Conservation (phyloP, 2,113 vertebrate species). For the Paramisgurnus dabryanus region DNA sequence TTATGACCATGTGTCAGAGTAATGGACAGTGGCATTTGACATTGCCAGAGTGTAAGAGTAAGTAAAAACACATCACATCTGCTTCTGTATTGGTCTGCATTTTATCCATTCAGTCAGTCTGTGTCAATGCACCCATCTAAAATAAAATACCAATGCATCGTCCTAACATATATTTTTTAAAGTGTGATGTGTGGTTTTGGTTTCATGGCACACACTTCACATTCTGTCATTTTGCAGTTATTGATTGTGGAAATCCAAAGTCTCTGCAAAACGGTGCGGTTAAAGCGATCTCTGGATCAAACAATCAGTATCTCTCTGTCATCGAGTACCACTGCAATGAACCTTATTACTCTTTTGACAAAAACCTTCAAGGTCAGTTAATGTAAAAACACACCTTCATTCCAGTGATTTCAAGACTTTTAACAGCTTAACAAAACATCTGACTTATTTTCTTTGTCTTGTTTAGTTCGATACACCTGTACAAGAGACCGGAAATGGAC, state of each 20-base stretch:
- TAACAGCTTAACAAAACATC: not conserved
- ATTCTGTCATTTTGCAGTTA: constrained; percentile 62
- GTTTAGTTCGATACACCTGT: constrained; percentile 64
- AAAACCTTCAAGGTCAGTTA: constrained; percentile 49
- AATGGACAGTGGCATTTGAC: constrained; percentile 69
- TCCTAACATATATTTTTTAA: too few relatives aligned
- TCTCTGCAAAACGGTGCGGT: constrained; percentile 65
- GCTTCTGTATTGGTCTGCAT: not conserved
- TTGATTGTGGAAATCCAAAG: constrained; percentile 71
- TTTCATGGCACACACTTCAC: not conserved
- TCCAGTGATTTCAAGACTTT: not conserved
- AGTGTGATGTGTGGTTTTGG: too few relatives aligned
- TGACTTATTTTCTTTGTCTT: not conserved
- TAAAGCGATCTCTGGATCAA: constrained; percentile 59
- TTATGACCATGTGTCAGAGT: constrained; percentile 66
- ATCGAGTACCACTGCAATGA: constrained; percentile 71
- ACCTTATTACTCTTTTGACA: constrained; percentile 64
- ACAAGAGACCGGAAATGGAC: constrained; percentile 66
- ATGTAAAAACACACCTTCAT: not conserved
- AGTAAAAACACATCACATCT: constrained; percentile 20
- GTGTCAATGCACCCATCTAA: not conserved
- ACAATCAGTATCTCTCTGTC: constrained; percentile 69
- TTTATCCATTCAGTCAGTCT: not conserved
- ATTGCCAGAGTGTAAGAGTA: constrained; percentile 75
- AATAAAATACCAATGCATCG: not conserved